phyloP scores from a whole-genome alignment of 2,888 invertebrate genomes.

The Cyclophora punctaria region DNA sequence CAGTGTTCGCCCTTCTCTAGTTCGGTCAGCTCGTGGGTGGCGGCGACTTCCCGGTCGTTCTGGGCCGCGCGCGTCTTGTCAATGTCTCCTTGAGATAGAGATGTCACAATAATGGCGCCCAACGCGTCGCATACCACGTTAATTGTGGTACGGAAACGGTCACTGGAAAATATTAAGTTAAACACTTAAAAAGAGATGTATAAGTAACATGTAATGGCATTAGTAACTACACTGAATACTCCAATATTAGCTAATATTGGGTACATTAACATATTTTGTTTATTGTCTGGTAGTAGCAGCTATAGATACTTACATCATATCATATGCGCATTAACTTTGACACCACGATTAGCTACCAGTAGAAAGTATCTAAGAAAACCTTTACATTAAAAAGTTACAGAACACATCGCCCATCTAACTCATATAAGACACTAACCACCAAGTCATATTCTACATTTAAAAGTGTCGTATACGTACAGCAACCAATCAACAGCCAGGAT shows the following conservation, averaged over 20 bases:
- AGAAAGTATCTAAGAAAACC: no score
- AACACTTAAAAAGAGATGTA: no score
- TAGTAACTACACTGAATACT: no score
- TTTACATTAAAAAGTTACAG: no score
- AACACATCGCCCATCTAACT: neutral
- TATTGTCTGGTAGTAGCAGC: no score
- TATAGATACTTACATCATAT: no score
- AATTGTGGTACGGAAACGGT: conserved; percentile 90
- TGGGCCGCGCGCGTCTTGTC: conserved; percentile 51
- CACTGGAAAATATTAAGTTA: conserved; percentile 61
- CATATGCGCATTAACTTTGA: no score
- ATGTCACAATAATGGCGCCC: conserved; percentile 93
- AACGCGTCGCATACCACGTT: conserved; percentile 97
- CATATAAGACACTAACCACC: neutral
- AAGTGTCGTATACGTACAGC: conserved; percentile 77
- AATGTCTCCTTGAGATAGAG: conserved; percentile 84
- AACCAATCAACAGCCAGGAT: conserved; percentile 95
- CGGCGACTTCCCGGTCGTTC: conserved; percentile 63
- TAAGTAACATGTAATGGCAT: no score
- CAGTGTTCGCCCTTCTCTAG: conserved; percentile 70
- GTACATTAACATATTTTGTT: no score
- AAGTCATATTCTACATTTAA: neutral
- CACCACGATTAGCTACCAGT: no score
- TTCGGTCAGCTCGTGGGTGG: conserved; percentile 80
- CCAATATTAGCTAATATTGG: no score